These are phyloP conservation scores for Gopherus flavomarginatus DNA, from an alignment of 2,113 vertebrate genomes.

Conservation along the genomic window DNA sequence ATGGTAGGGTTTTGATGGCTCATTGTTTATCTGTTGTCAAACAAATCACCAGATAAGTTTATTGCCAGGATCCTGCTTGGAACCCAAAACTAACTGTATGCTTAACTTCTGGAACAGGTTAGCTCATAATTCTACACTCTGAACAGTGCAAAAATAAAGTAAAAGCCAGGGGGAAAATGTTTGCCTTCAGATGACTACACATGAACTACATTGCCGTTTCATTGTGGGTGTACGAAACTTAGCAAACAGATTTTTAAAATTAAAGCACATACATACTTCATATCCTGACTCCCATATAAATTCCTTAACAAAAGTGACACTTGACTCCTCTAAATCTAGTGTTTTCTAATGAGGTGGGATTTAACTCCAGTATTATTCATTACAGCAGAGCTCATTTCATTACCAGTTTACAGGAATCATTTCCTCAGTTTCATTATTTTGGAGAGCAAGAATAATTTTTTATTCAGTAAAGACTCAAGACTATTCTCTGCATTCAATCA, in stretches of 20 bases:
- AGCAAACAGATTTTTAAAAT: not conserved
- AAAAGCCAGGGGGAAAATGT: accelerated
- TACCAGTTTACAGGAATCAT: not conserved
- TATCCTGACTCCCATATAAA: not conserved
- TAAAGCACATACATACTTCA: not conserved
- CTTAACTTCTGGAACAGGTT: accelerated
- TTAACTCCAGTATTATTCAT: not conserved
- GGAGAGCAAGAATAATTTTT: not conserved
- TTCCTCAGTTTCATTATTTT: not conserved
- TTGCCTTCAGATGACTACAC: accelerated
- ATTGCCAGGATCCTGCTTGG: accelerated
- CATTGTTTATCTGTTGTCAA: no score
- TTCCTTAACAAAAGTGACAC: not conserved
- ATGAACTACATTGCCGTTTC: not conserved
- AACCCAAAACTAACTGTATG: not conserved
- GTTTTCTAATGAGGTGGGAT: not conserved
- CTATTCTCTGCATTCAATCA: not conserved
- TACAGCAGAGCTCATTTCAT: not conserved
- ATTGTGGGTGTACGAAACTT: accelerated
- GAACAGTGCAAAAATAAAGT: accelerated
- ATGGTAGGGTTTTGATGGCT: no score
- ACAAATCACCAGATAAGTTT: accelerated
- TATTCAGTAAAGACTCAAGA: not conserved
- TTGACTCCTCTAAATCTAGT: not conserved
- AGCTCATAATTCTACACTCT: accelerated